Evolutionary conservation across 2,113 vertebrate species (phyloP), one percentile per base, ranked within the genome.

Genomic region (Cyrtonyx montezumae): DNA sequence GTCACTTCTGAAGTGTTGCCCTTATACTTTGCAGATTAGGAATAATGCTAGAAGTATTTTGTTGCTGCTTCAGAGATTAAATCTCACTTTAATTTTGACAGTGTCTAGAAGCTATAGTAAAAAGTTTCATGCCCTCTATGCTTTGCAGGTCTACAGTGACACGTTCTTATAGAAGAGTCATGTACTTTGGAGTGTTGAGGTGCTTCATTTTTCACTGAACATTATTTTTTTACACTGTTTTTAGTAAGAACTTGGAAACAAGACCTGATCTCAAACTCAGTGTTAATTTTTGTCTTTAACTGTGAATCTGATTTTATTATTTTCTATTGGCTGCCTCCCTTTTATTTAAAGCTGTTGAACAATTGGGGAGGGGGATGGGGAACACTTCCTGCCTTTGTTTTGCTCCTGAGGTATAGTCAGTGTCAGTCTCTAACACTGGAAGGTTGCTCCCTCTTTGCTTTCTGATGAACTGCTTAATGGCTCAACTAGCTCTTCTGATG

Each of bases 301-400:
- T 82, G 63, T 21, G 30, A 49, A 21, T 58, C 3, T 43, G 34
- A 18, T 18, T 30, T 34, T 17, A 11, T 13, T 37, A 25, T 13
- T 10, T 13, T 9, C 37, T 23, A 6, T 71, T 83, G 34, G 26
- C 59, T 93, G 25, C 51, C 28, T 80, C 28, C 3, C 21, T 84
- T 77, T 74, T 93, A 56, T 95, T 73, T 40, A 76, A 68, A 90
- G 43, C 11, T 46, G 19, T 49, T 49, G 37, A 90, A 88, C 69
- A 67, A 22, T 8, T 78, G 3, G 34, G 5, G 2, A 20, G 28
- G 75, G 68, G 32, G 88, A 77, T 37, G 40, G 34, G 78, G 1
- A 1, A 74, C 20, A 8, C 20, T 94, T 93, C 91, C 84, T 81
- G 48, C 46, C 74, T 67, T 93, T 94, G 80, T 94, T 94, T 84